A percentile compares a stretch with the other conserved stretches of the same genome.
Conservation (phyloP, 2,888 invertebrate genomes). For the Lepidonotus clava region DNA sequence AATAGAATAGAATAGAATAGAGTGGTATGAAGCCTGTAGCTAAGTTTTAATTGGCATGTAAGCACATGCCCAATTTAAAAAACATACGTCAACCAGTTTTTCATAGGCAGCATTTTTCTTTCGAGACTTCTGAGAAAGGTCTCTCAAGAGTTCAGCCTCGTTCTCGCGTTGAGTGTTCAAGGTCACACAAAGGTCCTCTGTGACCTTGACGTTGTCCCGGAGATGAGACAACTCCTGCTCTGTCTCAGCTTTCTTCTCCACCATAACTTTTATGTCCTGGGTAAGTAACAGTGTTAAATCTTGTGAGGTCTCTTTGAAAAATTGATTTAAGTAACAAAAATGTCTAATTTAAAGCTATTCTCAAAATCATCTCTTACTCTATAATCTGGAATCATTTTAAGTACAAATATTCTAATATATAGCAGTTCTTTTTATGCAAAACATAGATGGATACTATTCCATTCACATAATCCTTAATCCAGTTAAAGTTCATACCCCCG, state of each 20-base stretch:
- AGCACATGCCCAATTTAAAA: not conserved
- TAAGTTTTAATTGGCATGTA: not conserved
- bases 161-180: not conserved
- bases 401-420: too few species aligned
- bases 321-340: too few species aligned
- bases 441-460: too few species aligned
- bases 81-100: slow-evolving; percentile 70
- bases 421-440: too few species aligned
- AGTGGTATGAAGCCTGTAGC: too few species aligned
- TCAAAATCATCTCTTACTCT: too few species aligned
- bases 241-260: slow-evolving; percentile 66
- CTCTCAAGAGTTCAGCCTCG: slow-evolving; percentile 60
- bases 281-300: not conserved
- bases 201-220: slow-evolving; percentile 67
- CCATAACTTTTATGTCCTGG: slow-evolving; percentile 55
- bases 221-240: slow-evolving; percentile 72
- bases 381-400: too few species aligned
- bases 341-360: too few species aligned
- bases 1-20: too few species aligned
- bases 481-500: too few species aligned
- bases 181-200: not conserved
- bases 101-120: slow-evolving; percentile 71
- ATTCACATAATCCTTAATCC: too few species aligned
- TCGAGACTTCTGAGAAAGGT: slow-evolving; percentile 69
- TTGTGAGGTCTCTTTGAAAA: too few species aligned